Evolutionary conservation across 2,113 vertebrate species (phyloP), one percentile per base, ranked within the genome.

Genomic region (Thunnus thynnus): DNA sequence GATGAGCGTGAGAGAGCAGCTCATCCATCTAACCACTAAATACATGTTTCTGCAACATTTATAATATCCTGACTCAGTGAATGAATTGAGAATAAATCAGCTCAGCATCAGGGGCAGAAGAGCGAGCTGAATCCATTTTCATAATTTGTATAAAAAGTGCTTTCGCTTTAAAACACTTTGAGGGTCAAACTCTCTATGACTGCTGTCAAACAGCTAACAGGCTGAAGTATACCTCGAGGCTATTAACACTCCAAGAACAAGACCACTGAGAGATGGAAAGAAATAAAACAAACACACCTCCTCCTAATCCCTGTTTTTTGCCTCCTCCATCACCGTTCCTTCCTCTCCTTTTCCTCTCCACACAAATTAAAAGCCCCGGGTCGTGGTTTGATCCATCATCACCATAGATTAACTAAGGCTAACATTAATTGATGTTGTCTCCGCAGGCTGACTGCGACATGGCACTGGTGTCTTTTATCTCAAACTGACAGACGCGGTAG

Each of bases 321-420:
- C 50, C 66, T 67, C 51, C 47, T 13, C 20, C 48, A 4, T 56
- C 71, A 14, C 17, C 48, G 44, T 65, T 60, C 16, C 64, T 61
- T 51, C 20, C 47, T 13, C 36, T 44, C 13, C 52, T 16, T 32
- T 13, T 6, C 32, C 57, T 41, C 60, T 51, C 30, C 78, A 71
- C n/a, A 48, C 62, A 48, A 51, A 76, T 55, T 18, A 64, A 22
- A 44, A 30, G 25, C 83, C 76, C 50, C 2, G 17, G 73, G 76
- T 50, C 1, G 3, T 0, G 11, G 78, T 48, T 54, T 82, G 56
- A 79, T 83, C 78, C 69, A 0, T 85, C 79, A 83, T 83, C 76
- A 73, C 52, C 76, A 62, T 44, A 85, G 76, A 83, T 87, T 83
- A 80, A 78, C 51, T 60, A 0, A 11, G 36, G 63, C 65, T 5